These are phyloP conservation scores for Myotis myotis DNA, from an alignment of 2,797 vertebrate genomes.

Conservation along the genomic window DNA sequence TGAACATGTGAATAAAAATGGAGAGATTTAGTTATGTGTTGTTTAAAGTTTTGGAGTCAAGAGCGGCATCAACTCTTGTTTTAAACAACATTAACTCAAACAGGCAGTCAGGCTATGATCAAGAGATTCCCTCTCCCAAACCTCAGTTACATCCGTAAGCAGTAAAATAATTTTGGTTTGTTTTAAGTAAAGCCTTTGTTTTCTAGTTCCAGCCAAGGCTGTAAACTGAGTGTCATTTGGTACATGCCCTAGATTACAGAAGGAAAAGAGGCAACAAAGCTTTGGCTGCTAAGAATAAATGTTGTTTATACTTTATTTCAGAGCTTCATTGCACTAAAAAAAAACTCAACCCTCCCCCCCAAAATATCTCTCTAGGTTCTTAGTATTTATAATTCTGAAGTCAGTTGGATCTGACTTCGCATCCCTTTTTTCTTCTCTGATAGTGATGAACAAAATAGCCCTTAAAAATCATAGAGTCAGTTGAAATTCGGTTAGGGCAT, in stretches of 20 bases:
- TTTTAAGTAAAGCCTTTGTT: neutral
- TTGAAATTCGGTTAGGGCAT: slow-evolving; percentile 19
- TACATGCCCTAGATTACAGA: neutral
- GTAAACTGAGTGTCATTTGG: neutral
- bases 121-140: neutral
- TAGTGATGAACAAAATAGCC: neutral
- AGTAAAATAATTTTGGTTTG: neutral
- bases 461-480: neutral
- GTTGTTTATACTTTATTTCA: slow-evolving; percentile 49
- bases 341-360: neutral
- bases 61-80: neutral
- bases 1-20: too few species aligned
- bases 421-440: slow-evolving; percentile 26
- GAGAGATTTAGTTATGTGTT: neutral
- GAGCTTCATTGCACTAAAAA: slow-evolving; percentile 20
- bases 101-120: neutral
- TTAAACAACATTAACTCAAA: neutral
- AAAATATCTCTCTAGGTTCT: neutral
- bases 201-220: neutral
- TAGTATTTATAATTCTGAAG: slow-evolving; percentile 47
- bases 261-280: neutral
- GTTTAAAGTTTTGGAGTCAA: slow-evolving; percentile 28
- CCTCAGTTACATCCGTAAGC: neutral
- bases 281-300: slow-evolving; percentile 13
- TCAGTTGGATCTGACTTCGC: neutral